Conservation (phyloP, 2,113 vertebrate genomes). For the Eubucco bourcierii region DNA sequence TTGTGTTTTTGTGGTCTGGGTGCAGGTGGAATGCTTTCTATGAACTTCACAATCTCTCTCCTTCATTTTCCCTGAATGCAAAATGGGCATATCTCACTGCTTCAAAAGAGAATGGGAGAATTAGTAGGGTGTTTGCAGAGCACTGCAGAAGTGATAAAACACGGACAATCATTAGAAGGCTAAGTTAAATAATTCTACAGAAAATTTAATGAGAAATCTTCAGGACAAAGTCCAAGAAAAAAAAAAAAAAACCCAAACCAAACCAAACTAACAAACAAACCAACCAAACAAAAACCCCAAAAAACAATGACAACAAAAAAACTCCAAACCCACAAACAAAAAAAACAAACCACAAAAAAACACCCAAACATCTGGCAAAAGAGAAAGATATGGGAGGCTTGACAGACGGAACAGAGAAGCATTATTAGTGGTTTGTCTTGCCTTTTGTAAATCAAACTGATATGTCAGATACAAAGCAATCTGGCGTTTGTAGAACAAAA, state of each 20-base stretch:
- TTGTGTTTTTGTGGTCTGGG: background rate
- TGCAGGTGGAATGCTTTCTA: background rate
- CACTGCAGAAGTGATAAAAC: background rate
- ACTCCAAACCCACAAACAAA: no score
- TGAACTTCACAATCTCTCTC: background rate
- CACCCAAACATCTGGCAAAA: background rate
- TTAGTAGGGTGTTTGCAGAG: background rate
- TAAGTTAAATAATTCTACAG: background rate
- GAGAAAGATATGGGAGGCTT: background rate
- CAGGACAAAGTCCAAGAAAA: background rate
- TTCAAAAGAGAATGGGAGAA: background rate
- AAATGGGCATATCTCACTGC: background rate
- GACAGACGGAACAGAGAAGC: conserved; percentile 56
- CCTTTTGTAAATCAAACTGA: background rate
- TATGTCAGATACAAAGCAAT: conserved; percentile 54
- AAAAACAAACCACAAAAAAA: no score
- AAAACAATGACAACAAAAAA: no score
- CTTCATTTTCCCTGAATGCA: background rate
- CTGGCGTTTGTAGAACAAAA: conserved; percentile 60
- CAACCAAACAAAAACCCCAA: no score
- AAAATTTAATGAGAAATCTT: background rate
- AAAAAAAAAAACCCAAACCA: background rate
- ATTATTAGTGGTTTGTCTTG: conserved; percentile 38
- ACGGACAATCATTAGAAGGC: background rate
- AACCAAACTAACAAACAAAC: no score